phyloP scores from a whole-genome alignment of 2,797 vertebrate species.

The Champsocephalus esox region DNA sequence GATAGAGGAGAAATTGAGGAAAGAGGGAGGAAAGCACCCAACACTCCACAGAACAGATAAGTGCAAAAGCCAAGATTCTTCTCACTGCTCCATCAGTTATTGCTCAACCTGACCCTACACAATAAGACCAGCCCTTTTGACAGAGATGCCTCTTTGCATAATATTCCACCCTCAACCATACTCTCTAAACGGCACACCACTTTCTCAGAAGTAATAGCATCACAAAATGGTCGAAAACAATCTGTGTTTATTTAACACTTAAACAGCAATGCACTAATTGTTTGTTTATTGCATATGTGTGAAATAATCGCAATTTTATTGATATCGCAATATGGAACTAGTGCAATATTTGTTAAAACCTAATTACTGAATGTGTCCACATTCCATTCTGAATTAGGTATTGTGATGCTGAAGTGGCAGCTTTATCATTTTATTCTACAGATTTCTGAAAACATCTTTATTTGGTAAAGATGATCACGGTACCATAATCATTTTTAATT shows the following conservation, averaged over 20 bases:
- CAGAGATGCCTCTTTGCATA: constrained; percentile 77
- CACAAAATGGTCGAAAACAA: constrained; percentile 55
- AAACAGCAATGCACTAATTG: constrained; percentile 33
- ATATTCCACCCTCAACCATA: constrained; percentile 60
- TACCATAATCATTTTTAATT: too few species aligned
- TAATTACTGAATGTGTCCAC: too few species aligned
- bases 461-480: too few species aligned
- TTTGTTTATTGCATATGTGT: constrained; percentile 20
- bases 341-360: too few species aligned
- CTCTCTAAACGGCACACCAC: constrained; percentile 54
- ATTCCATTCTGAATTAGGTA: too few species aligned
- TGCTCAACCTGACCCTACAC: constrained; percentile 75
- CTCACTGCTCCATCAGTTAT: constrained; percentile 77
- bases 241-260: constrained; percentile 46
- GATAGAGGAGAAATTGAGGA: constrained; percentile 85
- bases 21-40: constrained; percentile 82
- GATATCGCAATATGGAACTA: too few species aligned
- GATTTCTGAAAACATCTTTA: too few species aligned
- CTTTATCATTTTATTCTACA: too few species aligned
- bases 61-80: constrained; percentile 84
- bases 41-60: constrained; percentile 83
- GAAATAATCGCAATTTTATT: too few species aligned
- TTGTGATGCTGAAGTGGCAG: too few species aligned
- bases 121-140: constrained; percentile 53
- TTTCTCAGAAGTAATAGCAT: constrained; percentile 68